These are phyloP conservation scores for Chymomyza amoena DNA, from an alignment of 2,888 invertebrate species.

Conservation along the genomic window DNA sequence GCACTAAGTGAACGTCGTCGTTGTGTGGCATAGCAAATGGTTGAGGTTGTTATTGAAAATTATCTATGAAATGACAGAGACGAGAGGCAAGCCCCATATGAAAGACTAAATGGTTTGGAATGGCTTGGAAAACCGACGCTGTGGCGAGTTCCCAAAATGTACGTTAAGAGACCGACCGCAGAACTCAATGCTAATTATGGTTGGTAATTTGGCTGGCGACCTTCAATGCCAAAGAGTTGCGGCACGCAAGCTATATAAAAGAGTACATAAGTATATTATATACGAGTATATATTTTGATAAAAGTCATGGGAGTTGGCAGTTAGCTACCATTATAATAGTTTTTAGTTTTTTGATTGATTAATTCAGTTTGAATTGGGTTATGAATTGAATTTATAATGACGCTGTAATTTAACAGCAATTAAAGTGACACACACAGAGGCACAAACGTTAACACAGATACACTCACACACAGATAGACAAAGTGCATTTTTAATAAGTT, in stretches of 20 bases:
- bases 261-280: background rate
- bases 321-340: conserved; percentile 4
- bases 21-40: conserved; percentile 32
- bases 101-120: conserved; percentile 36
- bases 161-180: background rate
- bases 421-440: conserved; percentile 25
- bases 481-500: background rate
- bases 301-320: conserved; percentile 16
- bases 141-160: conserved; percentile 50
- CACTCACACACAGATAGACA: background rate
- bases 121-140: conserved; percentile 49
- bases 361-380: conserved; percentile 56
- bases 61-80: conserved; percentile 45
- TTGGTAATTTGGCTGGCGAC: conserved; percentile 58
- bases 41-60: conserved; percentile 57
- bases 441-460: background rate
- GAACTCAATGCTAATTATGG: conserved; percentile 60
- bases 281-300: conserved; percentile 23
- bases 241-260: conserved; percentile 39
- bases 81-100: conserved; percentile 34
- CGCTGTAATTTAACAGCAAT: conserved; percentile 61
- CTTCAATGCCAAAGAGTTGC: conserved; percentile 53
- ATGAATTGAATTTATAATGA: conserved; percentile 65
- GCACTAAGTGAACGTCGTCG: background rate
- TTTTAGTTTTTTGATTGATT: conserved; percentile 59